These are phyloP conservation scores for Australoheros facetus DNA, from an alignment of 2,797 vertebrate species.

Conservation along the genomic window DNA sequence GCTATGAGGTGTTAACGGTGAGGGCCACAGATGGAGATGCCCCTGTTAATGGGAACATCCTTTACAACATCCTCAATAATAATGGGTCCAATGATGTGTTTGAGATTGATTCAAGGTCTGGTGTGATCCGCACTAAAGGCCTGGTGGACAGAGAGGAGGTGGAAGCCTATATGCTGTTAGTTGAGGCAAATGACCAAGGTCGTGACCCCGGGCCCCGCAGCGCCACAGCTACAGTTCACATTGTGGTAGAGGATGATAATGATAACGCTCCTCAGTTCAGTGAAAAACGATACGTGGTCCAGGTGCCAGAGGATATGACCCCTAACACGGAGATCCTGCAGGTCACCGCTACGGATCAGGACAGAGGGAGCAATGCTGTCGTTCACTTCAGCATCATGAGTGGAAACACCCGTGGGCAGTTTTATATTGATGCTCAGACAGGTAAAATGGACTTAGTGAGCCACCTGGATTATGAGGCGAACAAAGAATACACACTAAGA, in stretches of 20 bases:
- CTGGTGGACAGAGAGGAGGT: constrained; percentile 89
- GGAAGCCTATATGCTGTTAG: constrained; percentile 87
- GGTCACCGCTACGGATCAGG: constrained; percentile 89
- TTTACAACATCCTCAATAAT: constrained; percentile 88
- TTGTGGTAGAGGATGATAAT: constrained; percentile 93
- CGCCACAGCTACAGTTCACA: constrained; percentile 87
- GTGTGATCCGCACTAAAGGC: constrained; percentile 91
- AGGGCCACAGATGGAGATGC: constrained; percentile 92
- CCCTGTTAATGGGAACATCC: constrained; percentile 91
- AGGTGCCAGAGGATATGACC: constrained; percentile 88
- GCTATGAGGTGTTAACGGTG: constrained; percentile 94
- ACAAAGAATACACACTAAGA: constrained; percentile 91
- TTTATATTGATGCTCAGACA: constrained; percentile 94
- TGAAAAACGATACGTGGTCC: constrained; percentile 90
- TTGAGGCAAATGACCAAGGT: constrained; percentile 93
- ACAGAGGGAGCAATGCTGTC: constrained; percentile 89
- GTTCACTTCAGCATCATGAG: constrained; percentile 98
- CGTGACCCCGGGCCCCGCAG: constrained; percentile 90
- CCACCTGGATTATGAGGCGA: constrained; percentile 91
- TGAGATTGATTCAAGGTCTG: constrained; percentile 92
- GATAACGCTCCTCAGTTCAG: constrained; percentile 95
- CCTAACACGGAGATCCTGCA: constrained; percentile 87
- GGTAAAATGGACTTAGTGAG: constrained; percentile 92
- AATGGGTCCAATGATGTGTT: constrained; percentile 84
- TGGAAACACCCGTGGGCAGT: constrained; percentile 93